Evolutionary conservation across 1,140 invertebrate genomes (phyloP).

Genomic region (Bemisia tabaci): DNA sequence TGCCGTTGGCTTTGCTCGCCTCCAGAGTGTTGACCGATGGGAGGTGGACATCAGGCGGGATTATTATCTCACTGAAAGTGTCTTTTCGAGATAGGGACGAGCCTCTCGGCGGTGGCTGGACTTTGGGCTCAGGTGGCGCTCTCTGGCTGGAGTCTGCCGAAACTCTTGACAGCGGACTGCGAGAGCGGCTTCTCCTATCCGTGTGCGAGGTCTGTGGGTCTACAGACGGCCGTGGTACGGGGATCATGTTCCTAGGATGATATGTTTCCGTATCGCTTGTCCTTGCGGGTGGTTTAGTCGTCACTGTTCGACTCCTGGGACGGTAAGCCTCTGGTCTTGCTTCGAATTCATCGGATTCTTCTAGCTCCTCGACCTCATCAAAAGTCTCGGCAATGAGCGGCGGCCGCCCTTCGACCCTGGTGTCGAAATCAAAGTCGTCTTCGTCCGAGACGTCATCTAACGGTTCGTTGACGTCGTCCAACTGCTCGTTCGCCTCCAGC

Average conservation of each 20-base stretch:
- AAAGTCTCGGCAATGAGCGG: background rate
- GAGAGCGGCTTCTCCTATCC: background rate
- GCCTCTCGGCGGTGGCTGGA: background rate
- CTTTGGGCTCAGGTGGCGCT: background rate
- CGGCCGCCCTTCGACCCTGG: background rate
- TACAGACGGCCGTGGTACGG: background rate
- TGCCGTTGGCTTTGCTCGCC: background rate
- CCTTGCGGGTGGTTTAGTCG: background rate
- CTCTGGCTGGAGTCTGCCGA: too few relatives aligned
- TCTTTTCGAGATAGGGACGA: background rate
- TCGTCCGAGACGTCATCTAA: conserved; percentile 14
- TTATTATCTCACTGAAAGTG: background rate
- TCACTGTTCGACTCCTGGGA: background rate
- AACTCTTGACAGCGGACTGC: too few relatives aligned
- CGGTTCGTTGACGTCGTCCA: conserved; percentile 13
- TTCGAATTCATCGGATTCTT: conserved; percentile 14
- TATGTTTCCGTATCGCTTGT: background rate
- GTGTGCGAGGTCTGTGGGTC: background rate
- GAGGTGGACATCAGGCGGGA: background rate
- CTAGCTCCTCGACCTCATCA: conserved; percentile 3
- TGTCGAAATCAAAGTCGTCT: conserved; percentile 8
- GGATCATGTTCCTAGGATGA: background rate
- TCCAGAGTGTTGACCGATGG: background rate
- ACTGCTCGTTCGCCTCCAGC: conserved; percentile 16
- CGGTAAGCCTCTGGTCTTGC: background rate